These are phyloP conservation scores for Chionomys nivalis DNA, from an alignment of 2,113 vertebrate species.

Conservation along the genomic window DNA sequence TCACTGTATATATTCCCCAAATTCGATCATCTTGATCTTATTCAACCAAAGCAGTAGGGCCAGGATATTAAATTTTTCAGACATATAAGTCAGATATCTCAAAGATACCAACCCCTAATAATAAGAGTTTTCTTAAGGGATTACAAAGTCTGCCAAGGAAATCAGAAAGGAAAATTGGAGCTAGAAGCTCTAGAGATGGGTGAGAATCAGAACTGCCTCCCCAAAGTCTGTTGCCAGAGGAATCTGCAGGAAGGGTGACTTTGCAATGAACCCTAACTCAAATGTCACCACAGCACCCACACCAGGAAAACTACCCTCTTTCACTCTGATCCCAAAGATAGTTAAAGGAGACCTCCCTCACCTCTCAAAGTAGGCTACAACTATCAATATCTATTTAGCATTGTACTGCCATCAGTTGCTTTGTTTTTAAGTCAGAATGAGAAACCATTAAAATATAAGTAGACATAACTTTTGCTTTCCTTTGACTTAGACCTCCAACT, in stretches of 20 bases:
- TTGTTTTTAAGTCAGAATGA: slow-evolving; percentile 9
- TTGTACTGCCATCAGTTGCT: neutral
- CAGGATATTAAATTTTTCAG: slow-evolving; percentile 50
- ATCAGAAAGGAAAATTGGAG: slow-evolving; percentile 56
- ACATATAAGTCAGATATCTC: slow-evolving; percentile 40
- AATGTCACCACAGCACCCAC: neutral
- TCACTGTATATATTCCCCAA: neutral
- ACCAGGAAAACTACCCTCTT: neutral
- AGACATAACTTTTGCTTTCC: neutral
- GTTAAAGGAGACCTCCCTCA: neutral
- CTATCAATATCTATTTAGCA: neutral
- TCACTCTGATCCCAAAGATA: neutral
- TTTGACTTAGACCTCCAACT: slow-evolving; percentile 34
- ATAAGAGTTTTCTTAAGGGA: slow-evolving; percentile 53
- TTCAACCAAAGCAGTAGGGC: neutral
- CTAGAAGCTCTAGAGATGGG: slow-evolving; percentile 42
- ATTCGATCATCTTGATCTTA: slow-evolving; percentile 29
- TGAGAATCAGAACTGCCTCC: slow-evolving; percentile 39
- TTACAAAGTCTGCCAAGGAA: slow-evolving; percentile 47
- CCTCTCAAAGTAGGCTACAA: slow-evolving; percentile 49
- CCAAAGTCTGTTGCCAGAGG: slow-evolving; percentile 10
- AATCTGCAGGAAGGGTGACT: slow-evolving; percentile 34
- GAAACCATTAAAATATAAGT: neutral
- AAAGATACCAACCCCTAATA: slow-evolving; percentile 4
- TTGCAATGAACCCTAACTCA: slow-evolving; percentile 46